Evolutionary conservation across 2,888 invertebrate genomes (phyloP), one percentile per base, ranked within the genome.

Genomic region (Polietes domitor): DNA sequence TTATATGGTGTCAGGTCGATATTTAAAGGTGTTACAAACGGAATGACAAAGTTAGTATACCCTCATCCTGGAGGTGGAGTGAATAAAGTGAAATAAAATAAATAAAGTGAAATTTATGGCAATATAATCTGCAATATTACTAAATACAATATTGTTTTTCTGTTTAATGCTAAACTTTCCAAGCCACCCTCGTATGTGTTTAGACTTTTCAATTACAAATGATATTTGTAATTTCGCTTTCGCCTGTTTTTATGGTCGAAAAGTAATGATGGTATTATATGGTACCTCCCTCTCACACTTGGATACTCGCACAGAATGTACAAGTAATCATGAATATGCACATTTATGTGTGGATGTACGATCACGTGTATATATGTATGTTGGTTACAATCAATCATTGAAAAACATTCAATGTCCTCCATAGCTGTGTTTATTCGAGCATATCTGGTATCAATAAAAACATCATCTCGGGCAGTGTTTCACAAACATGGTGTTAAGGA

Each of bases 381-480:
- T 55, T 3, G 32, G 12, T 1, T 61, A 26, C 61, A 61, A 61
- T 61, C 61, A 61, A 61, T 61, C 61, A 61, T 61, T 26, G 28
- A 9, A 61, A 28, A 28, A 61, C 28, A 9, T 61, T n/a, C 1
- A 24, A 24, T 21, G 9, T 17, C 12, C 21, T 55, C 9, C 21
- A 15, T 28, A 28, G 12, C 6, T 12, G 61, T 61, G 4, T 61
- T 61, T 32, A 61, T 28, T 61, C 1, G 28, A 32, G 61, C 28
- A 28, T 61, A 61, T 61, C 61, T 26, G 28, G 28, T 61, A 61
- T 61, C 61, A 28, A 9, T 61, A 3, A 26, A 55, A 55, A n/a
- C n/a, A n/a, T n/a, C n/a, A n/a, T n/a, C n/a, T n/a, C 7, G 1
- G 21, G 2, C 55, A 55, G 55, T 21, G 55, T 19, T 24, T 7